Base-by-base conservation (phyloP, 2,113 vertebrate genomes). In the Trachemys scripta region DNA sequence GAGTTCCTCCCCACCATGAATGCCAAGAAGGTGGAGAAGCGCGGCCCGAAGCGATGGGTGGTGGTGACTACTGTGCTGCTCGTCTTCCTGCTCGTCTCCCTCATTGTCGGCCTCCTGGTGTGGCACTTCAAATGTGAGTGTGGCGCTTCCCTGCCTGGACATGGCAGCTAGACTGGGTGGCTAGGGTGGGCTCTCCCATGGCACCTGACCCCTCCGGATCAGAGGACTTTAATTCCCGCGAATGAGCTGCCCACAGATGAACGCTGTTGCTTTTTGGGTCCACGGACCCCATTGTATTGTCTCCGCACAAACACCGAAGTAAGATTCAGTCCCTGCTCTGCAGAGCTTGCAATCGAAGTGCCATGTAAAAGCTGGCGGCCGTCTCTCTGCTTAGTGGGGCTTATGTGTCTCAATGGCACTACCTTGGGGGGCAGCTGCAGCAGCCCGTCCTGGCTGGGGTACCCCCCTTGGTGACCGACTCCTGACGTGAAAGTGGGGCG, bases 41-140 rank as follows among this genome's bases (percentile, higher is more conserved):
- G 83, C 0, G 97, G 98, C n/a, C 98, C 96, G 0, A 97, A 93
- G 97, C 96, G 97, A 17, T 81, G 78, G 20, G 87, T 98, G 38
- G 89, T 98, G 10, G 0, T 98, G 27, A 1, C 25, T 0, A 11
- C 80, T 0, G 0, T 88, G 42, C 19, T 99, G 10, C 0, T 54
- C 0, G 25, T 54, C 50, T 76, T 96, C 51, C 45, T 98, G 35
- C 12, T 98, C 14, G 1, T 98, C 4, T 98, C 98, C 0, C 92
- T 98, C 1, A 0, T n/a, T 50, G 65, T 83, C 0, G 98, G 98
- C 27, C 94, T 98, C 47, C 95, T 99, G 72, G 97, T 98, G 29
- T 99, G 98, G 98, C 98, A 98, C 91, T 98, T 99, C 90, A 97
- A 97, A 81, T 98, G 98, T 99, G 96, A 98, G 98, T 98, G 24